Evolutionary conservation across 1,140 invertebrate species (phyloP).

Genomic region (Bombyx mori): ASM3026992v2 NC_085120.1:7200501-7201000

Average conservation of each 20-base stretch:
- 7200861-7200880: not conserved
- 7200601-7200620: not conserved
- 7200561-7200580: slow-evolving; percentile 4
- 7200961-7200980: slow-evolving; percentile 11
- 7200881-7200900: slow-evolving; percentile 8
- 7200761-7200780: slow-evolving; percentile 32
- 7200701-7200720: slow-evolving; percentile 30
- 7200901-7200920: slow-evolving; percentile 19
- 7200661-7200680: slow-evolving; percentile 24
- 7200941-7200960: slow-evolving; percentile 15
- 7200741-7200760: slow-evolving; percentile 28
- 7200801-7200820: slow-evolving; percentile 20
- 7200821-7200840: slow-evolving; percentile 2
- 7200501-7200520: not conserved
- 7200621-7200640: not conserved
- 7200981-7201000: not conserved
- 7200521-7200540: not conserved
- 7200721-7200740: slow-evolving; percentile 33
- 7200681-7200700: slow-evolving; percentile 56
- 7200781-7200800: slow-evolving; percentile 26
- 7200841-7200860: not conserved
- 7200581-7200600: slow-evolving; percentile 3
- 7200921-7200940: slow-evolving; percentile 6
- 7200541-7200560: not conserved
- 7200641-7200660: not conserved